Evolutionary conservation across 2,113 vertebrate species (phyloP).

Genomic region (Platysternon megacephalum): DNA sequence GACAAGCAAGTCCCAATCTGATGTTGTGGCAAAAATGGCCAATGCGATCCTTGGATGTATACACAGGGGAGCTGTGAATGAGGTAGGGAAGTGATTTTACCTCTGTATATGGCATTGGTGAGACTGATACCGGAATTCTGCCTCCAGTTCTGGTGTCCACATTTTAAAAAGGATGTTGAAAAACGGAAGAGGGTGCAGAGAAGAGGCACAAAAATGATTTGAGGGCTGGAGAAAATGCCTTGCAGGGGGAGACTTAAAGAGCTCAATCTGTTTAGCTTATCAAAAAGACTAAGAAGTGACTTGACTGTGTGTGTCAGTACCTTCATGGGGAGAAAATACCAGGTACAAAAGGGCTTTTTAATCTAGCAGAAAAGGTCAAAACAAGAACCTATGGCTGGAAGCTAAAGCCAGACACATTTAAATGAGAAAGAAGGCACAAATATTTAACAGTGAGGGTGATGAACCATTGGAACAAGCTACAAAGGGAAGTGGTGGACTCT

Average conservation of each 20-base stretch:
- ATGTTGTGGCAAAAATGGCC: background rate
- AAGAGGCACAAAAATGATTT: background rate
- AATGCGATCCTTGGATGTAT: background rate
- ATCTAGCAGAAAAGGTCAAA: background rate
- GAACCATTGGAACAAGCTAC: background rate
- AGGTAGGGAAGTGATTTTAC: background rate
- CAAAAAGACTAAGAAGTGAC: background rate
- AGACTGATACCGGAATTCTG: background rate
- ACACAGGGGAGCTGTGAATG: background rate
- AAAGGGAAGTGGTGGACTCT: background rate
- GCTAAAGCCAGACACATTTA: background rate
- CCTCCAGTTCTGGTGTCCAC: background rate
- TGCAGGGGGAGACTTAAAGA: background rate
- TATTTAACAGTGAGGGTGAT: background rate
- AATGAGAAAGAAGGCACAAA: background rate
- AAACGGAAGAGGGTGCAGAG: background rate
- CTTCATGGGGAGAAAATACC: background rate
- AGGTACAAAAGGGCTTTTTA: background rate
- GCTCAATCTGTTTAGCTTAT: background rate
- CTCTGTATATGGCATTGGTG: background rate
- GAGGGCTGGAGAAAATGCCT: background rate
- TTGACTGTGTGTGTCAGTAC: no score
- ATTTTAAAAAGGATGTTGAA: background rate
- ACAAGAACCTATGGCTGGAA: background rate
- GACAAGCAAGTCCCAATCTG: background rate